These are phyloP conservation scores for Vireo altiloquus DNA, from an alignment of 2,113 vertebrate species.

Conservation along the genomic window DNA sequence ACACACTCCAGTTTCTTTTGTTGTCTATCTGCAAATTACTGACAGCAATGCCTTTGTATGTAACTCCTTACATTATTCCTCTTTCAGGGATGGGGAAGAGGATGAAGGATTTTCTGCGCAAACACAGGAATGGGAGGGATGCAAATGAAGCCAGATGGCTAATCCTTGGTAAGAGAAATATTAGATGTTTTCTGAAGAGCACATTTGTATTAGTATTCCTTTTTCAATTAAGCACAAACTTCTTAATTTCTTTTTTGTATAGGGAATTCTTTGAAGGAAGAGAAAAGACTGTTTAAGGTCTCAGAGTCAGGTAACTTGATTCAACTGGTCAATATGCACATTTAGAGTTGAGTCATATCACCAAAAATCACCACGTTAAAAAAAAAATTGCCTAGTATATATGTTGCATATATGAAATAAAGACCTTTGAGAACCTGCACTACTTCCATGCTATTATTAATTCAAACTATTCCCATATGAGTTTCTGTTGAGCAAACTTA, in stretches of 20 bases:
- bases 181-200: background rate
- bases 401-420: background rate
- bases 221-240: background rate
- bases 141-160: slow-evolving; percentile 7
- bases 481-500: background rate
- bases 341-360: background rate
- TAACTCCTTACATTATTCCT: background rate
- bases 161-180: background rate
- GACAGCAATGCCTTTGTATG: background rate
- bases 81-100: background rate
- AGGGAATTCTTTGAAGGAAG: background rate
- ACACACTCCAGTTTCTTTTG: background rate
- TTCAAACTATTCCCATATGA: background rate
- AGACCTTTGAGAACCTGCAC: background rate
- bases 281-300: background rate
- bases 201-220: background rate
- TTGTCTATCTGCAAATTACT: slow-evolving; percentile 29
- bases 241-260: background rate
- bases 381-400: background rate
- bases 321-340: background rate
- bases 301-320: background rate
- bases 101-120: background rate
- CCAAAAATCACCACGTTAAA: background rate
- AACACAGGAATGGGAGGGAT: background rate
- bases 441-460: background rate